Evolutionary conservation across 2,113 vertebrate genomes (phyloP).

Genomic region (Aramus guarauna): DNA sequence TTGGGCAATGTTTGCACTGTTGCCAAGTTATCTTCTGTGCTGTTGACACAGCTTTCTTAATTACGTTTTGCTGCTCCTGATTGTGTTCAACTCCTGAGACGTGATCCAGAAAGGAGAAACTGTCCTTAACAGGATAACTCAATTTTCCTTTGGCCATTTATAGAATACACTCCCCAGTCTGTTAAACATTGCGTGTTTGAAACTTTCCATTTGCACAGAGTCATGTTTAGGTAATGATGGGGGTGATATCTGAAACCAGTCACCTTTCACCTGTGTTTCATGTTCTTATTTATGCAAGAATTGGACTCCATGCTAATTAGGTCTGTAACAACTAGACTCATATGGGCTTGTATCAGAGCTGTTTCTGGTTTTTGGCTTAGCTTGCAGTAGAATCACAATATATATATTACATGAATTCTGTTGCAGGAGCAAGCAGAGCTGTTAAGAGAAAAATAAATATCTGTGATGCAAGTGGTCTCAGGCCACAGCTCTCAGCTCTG

Average conservation of each 20-base stretch:
- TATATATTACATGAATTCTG: background rate
- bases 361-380: background rate
- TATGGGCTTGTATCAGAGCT: background rate
- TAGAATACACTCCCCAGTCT: background rate
- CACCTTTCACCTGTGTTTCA: background rate
- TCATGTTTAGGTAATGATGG: background rate
- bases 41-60: background rate
- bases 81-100: background rate
- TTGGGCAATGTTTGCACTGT: background rate
- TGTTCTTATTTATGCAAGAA: background rate
- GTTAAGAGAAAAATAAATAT: background rate
- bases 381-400: background rate
- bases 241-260: background rate
- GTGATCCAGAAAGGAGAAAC: background rate
- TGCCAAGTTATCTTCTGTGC: background rate
- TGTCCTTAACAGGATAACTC: background rate
- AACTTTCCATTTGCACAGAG: background rate
- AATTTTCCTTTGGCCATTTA: background rate
- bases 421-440: background rate
- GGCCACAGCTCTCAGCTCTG: background rate
- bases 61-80: background rate
- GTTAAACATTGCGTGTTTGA: background rate
- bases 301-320: background rate
- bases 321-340: background rate
- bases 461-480: background rate